A percentile compares a stretch with the other conserved stretches of the same genome.
These are phyloP conservation scores for Brachyrhaphis roseni DNA, from an alignment of 2,797 vertebrate species.

Conservation along the genomic window DNA sequence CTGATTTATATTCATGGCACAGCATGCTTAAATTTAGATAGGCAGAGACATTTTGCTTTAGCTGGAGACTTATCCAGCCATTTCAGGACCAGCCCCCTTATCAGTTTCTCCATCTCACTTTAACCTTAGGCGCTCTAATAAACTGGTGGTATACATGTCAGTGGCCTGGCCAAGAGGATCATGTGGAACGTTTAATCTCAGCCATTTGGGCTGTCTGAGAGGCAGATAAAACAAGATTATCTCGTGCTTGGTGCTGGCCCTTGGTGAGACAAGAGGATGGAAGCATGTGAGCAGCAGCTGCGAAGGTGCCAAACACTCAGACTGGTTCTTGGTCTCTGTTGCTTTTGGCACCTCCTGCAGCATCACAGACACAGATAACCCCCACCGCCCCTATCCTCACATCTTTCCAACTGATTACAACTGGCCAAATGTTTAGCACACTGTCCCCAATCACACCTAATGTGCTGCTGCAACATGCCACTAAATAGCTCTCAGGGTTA, in stretches of 20 bases:
- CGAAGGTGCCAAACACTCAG: slow-evolving; percentile 76
- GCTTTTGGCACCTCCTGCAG: slow-evolving; percentile 77
- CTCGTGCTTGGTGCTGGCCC: slow-evolving; percentile 62
- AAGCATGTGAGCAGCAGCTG: slow-evolving; percentile 76
- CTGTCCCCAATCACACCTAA: slow-evolving; percentile 68
- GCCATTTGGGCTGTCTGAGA: slow-evolving; percentile 81
- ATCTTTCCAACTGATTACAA: slow-evolving; percentile 69
- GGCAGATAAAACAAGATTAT: slow-evolving; percentile 79
- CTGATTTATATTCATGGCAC: slow-evolving; percentile 43
- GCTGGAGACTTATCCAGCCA: slow-evolving; percentile 27
- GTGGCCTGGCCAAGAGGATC: slow-evolving; percentile 58
- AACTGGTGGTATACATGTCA: slow-evolving; percentile 78
- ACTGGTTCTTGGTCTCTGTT: slow-evolving; percentile 72
- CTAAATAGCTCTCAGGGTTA: slow-evolving; percentile 61
- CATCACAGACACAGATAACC: slow-evolving; percentile 61
- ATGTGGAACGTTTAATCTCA: slow-evolving; percentile 75
- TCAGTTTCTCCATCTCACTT: slow-evolving; percentile 78
- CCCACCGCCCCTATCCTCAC: slow-evolving; percentile 50
- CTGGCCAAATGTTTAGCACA: slow-evolving; percentile 77
- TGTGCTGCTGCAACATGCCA: slow-evolving; percentile 67
- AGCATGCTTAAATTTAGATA: slow-evolving; percentile 56
- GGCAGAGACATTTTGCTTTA: slow-evolving; percentile 8
- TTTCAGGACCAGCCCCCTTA: slow-evolving; percentile 54
- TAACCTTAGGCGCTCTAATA: slow-evolving; percentile 73
- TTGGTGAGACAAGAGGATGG: slow-evolving; percentile 68